Conservation (phyloP, 2,888 invertebrate species). For the Ectemnius lituratus region DNA sequence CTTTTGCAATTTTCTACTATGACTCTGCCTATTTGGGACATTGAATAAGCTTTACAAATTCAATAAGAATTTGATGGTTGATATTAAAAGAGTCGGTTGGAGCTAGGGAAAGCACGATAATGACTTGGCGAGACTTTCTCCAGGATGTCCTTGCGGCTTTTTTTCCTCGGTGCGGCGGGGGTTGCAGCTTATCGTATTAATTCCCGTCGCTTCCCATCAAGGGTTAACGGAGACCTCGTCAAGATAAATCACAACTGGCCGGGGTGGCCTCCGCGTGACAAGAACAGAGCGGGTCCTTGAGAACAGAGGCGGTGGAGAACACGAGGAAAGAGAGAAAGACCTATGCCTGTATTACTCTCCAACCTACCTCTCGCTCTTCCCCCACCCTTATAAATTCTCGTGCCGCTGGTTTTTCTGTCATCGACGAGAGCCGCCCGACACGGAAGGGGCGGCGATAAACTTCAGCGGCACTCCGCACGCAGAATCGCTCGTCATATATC, state of each 20-base stretch:
- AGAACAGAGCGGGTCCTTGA: constrained; percentile 38
- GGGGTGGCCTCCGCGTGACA: constrained; percentile 39
- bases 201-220: constrained; percentile 13
- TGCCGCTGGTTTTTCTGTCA: constrained; percentile 65
- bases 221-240: constrained; percentile 15
- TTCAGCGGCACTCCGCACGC: constrained; percentile 64
- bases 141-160: no score
- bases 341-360: no score
- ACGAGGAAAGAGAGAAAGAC: constrained; percentile 6
- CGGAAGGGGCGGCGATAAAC: constrained; percentile 76
- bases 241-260: constrained; percentile 45
- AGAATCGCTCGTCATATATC: constrained; percentile 54
- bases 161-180: no score
- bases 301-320: constrained; percentile 13
- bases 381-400: constrained; percentile 60
- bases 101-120: no score
- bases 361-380: constrained; percentile 22
- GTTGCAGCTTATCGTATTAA: not conserved
- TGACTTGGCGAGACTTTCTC: no score
- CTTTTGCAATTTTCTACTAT: no score
- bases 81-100: no score
- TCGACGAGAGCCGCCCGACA: constrained; percentile 67
- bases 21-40: no score
- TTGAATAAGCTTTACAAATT: no score
- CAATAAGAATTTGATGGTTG: no score